Evolutionary conservation across 2,797 vertebrate genomes (phyloP), one percentile per base, ranked within the genome.

Genomic region (Rhinella marina): DNA sequence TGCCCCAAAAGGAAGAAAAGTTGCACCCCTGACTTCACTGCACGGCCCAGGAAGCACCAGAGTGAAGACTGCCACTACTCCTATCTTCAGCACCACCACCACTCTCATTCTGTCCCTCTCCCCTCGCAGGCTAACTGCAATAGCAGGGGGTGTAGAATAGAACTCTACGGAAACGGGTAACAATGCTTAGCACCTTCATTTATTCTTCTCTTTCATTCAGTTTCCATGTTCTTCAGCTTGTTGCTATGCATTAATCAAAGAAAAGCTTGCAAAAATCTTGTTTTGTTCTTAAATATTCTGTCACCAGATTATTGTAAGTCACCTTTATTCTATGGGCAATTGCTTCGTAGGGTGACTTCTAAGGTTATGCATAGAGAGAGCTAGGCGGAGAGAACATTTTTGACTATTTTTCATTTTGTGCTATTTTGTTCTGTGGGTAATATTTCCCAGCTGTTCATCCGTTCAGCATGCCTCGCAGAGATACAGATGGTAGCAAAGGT

Each of bases 401-500:
- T 70, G 25, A 29, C 29, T 19, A 72, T 41, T 29, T 70, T 14
- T 32, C 13, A 70, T 52, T 77, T 54, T 54, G 21, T 52, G n/a
- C 75, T 77, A 54, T 54, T 77, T 73, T 77, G 23, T 23, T 77
- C 41, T 77, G 75, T 54, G 23, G 41, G 50, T 77, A 25, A 54
- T n/a, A 77, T 54, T 25, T 54, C 7, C 48, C 75, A 77, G 75
- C 75, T 77, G 75, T 77, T 73, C 23, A 77, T 77, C 50, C 72
- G 41, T 75, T 75, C 13, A 50, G 27, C 66, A 11, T 19, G 50
- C 13, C 12, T 54, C 6, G 14, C 48, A 77, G 23, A 77, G 48
- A 77, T 77, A 52, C 50, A 77, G 75, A 54, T 77, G 75, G 75
- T 25, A 9, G 75, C 50, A 54, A 77, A 77, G n/a, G 75, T 77